phyloP scores from a whole-genome alignment of 2,888 invertebrate genomes.

The Phragmatobia fuliginosa region DNA sequence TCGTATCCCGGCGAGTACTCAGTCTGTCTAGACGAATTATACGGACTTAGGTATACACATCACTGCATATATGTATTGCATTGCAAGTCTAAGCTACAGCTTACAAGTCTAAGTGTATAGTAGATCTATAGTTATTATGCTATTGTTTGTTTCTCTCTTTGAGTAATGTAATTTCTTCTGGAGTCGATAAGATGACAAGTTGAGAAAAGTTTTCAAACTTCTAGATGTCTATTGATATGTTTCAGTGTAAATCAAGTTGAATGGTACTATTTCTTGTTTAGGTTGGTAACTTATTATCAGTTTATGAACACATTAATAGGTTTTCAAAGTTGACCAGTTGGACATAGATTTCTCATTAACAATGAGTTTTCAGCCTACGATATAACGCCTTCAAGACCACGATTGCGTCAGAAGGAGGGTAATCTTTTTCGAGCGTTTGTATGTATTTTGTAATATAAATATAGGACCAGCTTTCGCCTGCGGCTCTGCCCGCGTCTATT shows the following conservation, averaged over 20 bases:
- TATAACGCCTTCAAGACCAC: too few species aligned
- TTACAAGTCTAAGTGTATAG: background rate
- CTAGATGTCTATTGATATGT: background rate
- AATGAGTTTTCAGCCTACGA: too few species aligned
- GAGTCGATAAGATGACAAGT: background rate
- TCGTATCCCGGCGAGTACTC: conserved; percentile 1
- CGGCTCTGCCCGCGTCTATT: too few species aligned
- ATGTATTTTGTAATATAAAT: too few species aligned
- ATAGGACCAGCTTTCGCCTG: too few species aligned
- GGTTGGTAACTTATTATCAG: background rate
- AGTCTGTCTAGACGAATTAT: background rate
- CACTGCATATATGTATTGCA: background rate
- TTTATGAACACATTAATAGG: too few species aligned
- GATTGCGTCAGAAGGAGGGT: too few species aligned
- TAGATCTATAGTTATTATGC: background rate
- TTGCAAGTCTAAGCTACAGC: background rate
- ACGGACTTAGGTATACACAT: background rate
- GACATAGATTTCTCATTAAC: too few species aligned
- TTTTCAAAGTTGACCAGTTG: too few species aligned
- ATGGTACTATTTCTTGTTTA: background rate
- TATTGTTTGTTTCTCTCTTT: background rate
- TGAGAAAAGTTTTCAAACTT: background rate
- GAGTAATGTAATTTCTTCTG: background rate
- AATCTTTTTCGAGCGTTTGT: too few species aligned
- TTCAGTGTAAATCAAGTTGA: background rate